Conservation (phyloP, 2,888 invertebrate genomes). For the Rosalia funebris region DNA sequence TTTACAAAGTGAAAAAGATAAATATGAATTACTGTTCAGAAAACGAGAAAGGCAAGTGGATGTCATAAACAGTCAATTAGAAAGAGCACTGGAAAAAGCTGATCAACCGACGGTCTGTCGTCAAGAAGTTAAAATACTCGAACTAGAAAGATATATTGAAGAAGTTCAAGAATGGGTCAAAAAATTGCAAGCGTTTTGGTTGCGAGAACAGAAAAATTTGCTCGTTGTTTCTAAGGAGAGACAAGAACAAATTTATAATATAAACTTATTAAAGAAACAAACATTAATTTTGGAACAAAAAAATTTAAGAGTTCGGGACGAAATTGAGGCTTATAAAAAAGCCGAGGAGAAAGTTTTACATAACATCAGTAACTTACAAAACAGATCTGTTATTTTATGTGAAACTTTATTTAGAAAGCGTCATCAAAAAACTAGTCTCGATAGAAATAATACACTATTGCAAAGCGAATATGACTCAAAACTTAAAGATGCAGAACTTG, state of each 20-base stretch:
- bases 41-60: slow-evolving; percentile 67
- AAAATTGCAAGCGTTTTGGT: slow-evolving; percentile 77
- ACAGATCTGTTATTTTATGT: slow-evolving; percentile 70
- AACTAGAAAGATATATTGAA: slow-evolving; percentile 74
- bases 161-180: slow-evolving; percentile 72
- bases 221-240: slow-evolving; percentile 76
- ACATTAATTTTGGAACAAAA: slow-evolving; percentile 78
- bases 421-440: slow-evolving; percentile 67
- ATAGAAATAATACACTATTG: slow-evolving; percentile 67
- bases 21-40: slow-evolving; percentile 62
- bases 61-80: slow-evolving; percentile 66
- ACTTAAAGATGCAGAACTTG: slow-evolving; percentile 73
- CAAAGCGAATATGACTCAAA: slow-evolving; percentile 67
- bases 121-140: slow-evolving; percentile 71
- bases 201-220: slow-evolving; percentile 79
- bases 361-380: slow-evolving; percentile 70
- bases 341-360: slow-evolving; percentile 70
- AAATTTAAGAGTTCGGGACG: slow-evolving; percentile 74
- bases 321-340: slow-evolving; percentile 69
- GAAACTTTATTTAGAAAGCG: slow-evolving; percentile 69
- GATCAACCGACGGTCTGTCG: slow-evolving; percentile 67
- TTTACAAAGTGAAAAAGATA: slow-evolving; percentile 64
- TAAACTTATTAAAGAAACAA: slow-evolving; percentile 77
- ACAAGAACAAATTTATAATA: slow-evolving; percentile 73
- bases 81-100: slow-evolving; percentile 64